Conservation (phyloP, 1,140 invertebrate genomes). For the Cecropterus lyciades region DNA sequence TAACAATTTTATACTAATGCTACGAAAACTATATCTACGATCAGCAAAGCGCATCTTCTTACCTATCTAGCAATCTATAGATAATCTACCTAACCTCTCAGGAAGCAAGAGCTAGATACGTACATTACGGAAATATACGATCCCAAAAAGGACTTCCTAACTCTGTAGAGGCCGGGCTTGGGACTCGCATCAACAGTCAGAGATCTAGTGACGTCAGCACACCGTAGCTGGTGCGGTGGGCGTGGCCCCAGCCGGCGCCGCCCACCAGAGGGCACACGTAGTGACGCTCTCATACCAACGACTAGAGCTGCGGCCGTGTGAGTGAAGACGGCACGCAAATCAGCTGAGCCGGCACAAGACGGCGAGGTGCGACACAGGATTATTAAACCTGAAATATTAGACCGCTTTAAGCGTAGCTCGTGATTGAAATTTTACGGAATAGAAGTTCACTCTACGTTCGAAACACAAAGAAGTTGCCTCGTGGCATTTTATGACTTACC, state of each 20-base stretch:
- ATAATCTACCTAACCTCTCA: too few relatives aligned
- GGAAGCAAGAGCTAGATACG: too few relatives aligned
- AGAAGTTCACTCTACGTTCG: background rate
- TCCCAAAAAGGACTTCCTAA: background rate
- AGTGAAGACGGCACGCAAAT: constrained; percentile 14
- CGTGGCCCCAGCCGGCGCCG: constrained; percentile 39
- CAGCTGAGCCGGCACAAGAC: constrained; percentile 6
- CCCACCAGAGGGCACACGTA: constrained; percentile 18
- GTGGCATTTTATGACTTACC: background rate
- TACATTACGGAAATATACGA: background rate
- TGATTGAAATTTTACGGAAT: constrained; percentile 8
- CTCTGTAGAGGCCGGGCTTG: background rate
- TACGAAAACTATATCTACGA: too few relatives aligned
- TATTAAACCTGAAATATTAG: constrained; percentile 10
- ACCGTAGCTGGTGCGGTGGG: constrained; percentile 39
- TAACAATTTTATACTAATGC: too few relatives aligned
- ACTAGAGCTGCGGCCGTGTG: constrained; percentile 9
- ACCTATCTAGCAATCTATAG: too few relatives aligned
- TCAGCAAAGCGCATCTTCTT: too few relatives aligned
- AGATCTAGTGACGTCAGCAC: constrained; percentile 6
- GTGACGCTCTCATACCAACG: background rate
- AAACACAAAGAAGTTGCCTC: background rate
- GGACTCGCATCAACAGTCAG: background rate
- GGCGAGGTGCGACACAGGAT: background rate
- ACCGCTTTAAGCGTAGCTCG: background rate